Evolutionary conservation across 2,888 invertebrate genomes (phyloP), one percentile per base, ranked within the genome.

Genomic region (Anoplius nigerrimus): DNA sequence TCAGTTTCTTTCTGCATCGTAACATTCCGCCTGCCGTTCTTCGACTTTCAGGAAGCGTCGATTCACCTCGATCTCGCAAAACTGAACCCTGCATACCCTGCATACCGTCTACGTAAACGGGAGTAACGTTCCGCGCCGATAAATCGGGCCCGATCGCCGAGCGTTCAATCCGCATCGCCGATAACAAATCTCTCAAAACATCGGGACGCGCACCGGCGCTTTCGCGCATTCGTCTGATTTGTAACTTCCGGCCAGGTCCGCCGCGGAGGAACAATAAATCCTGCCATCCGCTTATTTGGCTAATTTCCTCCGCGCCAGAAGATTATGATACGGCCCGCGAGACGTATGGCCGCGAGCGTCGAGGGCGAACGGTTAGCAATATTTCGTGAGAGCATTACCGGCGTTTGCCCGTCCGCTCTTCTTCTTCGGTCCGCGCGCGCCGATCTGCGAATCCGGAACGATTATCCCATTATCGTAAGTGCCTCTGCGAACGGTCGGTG

Each of bases 401-500:
- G 34, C 2, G 11, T 34, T 34, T 6, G 11, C 34, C 6, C 6
- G 6, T 34, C 11, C 34, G 34, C 34, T 6, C 34, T 6, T 6
- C 34, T 3, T 34, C 3, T 13, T 34, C 34, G 34, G 34, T n/a
- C 16, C 18, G 48, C 13, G 8, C 48, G 48, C n/a, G 6, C 48
- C 48, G 48, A 48, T 48, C n/a, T 48, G n/a, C 16, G 48, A 48
- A 48, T 48, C n/a, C n/a, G n/a, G n/a, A 48, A 48, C 48, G 48
- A 48, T 48, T 48, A 48, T 18, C n/a, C 48, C 18, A 48, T 48
- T 48, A 48, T 48, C 16, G 48, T 48, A 48, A 48, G 48, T 48
- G 48, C 48, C n/a, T 48, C n/a, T 48, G n/a, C n/a, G 48, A 48
- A 34, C 18, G 18, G n/a, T n/a, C 18, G n/a, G n/a, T n/a, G 13